A percentile compares a stretch with the other conserved stretches of the same genome.
These are phyloP conservation scores for Conops quadrifasciatus DNA, from an alignment of 2,888 invertebrate species.

Conservation along the genomic window DNA sequence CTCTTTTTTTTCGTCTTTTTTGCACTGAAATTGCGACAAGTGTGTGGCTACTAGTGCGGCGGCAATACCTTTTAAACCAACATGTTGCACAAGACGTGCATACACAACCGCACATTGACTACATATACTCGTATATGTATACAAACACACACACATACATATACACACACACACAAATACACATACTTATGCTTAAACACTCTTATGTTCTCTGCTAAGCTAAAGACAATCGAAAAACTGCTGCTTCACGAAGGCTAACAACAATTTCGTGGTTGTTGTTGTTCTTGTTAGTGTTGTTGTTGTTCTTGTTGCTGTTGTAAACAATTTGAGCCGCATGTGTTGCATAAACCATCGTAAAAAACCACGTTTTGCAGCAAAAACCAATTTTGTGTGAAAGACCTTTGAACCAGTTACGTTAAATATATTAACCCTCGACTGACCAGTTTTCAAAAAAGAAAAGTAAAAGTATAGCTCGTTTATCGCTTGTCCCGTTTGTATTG, in stretches of 20 bases:
- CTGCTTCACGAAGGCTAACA: constrained; percentile 13
- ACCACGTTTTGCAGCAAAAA: not conserved
- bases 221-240: not conserved
- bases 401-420: not conserved
- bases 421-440: constrained; percentile 12
- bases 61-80: no score
- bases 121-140: not conserved
- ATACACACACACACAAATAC: not conserved
- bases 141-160: not conserved
- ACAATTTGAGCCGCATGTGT: constrained; percentile 15
- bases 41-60: not conserved
- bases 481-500: no score
- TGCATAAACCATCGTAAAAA: constrained; percentile 9
- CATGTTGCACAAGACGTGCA: not conserved
- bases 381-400: constrained; percentile 6
- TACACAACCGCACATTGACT: not conserved
- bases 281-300: constrained; percentile 1
- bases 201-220: not conserved
- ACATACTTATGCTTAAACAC: no score
- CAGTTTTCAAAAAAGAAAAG: no score
- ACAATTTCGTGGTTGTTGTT: constrained; percentile 9
- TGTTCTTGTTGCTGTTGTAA: constrained; percentile 12
- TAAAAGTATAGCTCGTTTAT: no score
- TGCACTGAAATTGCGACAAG: not conserved
- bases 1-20: not conserved